A percentile compares a stretch with the other conserved stretches of the same genome.
These are phyloP conservation scores for Crocodylus rhombifer DNA, from an alignment of 2,797 vertebrate genomes.

Conservation along the genomic window DNA sequence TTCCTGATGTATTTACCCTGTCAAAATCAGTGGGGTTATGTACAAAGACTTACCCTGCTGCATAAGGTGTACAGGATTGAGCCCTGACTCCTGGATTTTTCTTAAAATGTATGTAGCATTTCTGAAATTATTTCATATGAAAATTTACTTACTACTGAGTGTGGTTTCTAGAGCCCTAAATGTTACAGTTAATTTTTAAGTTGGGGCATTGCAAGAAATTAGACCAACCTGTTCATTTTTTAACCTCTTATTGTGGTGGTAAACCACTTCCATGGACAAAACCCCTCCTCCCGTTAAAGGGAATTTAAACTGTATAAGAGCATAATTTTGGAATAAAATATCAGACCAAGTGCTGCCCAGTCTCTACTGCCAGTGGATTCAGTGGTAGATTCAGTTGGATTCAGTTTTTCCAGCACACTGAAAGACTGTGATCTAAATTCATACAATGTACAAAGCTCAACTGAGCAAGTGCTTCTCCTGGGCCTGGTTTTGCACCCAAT, in stretches of 20 bases:
- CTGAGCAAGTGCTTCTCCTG: not conserved
- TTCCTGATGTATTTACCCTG: not conserved
- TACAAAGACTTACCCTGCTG: not conserved
- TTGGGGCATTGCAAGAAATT: not conserved
- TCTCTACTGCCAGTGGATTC: not conserved
- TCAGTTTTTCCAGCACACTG: not conserved
- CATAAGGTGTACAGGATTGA: not conserved
- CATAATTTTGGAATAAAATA: not conserved
- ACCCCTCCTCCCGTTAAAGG: not conserved
- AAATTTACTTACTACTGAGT: not conserved
- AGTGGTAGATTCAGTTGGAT: not conserved
- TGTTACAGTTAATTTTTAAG: not conserved
- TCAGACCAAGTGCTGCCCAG: not conserved
- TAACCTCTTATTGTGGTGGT: not conserved
- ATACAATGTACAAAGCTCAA: not conserved
- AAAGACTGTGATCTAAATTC: fast-evolving
- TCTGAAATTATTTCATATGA: not conserved
- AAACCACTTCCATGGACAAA: not conserved
- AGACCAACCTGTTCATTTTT: not conserved
- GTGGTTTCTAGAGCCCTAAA: not conserved
- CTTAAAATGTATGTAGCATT: not conserved
- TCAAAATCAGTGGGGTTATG: not conserved
- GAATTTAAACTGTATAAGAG: not conserved
- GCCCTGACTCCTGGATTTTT: not conserved
- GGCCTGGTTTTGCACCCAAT: not conserved